phyloP scores from a whole-genome alignment of 1,140 invertebrate species.

The Mya arenaria region DNA sequence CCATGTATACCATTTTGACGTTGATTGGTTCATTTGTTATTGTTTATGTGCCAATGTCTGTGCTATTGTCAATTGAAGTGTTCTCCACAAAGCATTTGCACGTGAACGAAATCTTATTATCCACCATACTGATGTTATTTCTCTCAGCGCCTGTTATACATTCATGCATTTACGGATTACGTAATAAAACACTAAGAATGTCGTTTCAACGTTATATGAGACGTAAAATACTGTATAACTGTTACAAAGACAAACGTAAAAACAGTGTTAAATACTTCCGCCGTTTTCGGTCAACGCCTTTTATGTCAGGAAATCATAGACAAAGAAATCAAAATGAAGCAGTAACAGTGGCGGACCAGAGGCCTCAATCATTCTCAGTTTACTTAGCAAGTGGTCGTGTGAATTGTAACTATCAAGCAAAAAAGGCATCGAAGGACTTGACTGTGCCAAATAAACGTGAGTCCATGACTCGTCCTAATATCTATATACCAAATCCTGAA shows the following conservation, averaged over 20 bases:
- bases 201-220: conserved; percentile 68
- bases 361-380: conserved; percentile 61
- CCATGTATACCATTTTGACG: conserved; percentile 72
- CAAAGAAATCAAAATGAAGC: conserved; percentile 35
- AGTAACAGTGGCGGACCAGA: conserved; percentile 35
- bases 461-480: conserved; percentile 56
- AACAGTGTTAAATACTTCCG: conserved; percentile 66
- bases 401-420: neutral
- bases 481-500: conserved; percentile 50
- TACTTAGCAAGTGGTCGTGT: neutral
- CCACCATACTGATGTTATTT: conserved; percentile 65
- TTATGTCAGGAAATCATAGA: conserved; percentile 27
- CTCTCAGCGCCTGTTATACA: conserved; percentile 67
- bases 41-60: conserved; percentile 68
- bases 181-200: conserved; percentile 69
- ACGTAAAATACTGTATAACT: conserved; percentile 61
- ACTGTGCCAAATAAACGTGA: neutral
- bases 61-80: conserved; percentile 62
- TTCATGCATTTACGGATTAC: conserved; percentile 68
- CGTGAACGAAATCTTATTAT: conserved; percentile 52
- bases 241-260: conserved; percentile 62
- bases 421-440: neutral
- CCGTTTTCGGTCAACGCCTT: conserved; percentile 50
- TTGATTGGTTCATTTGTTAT: conserved; percentile 69
- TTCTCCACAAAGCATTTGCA: conserved; percentile 36